Base-by-base conservation (phyloP, 2,113 vertebrate species). In the Rhabdomys dilectus region DNA sequence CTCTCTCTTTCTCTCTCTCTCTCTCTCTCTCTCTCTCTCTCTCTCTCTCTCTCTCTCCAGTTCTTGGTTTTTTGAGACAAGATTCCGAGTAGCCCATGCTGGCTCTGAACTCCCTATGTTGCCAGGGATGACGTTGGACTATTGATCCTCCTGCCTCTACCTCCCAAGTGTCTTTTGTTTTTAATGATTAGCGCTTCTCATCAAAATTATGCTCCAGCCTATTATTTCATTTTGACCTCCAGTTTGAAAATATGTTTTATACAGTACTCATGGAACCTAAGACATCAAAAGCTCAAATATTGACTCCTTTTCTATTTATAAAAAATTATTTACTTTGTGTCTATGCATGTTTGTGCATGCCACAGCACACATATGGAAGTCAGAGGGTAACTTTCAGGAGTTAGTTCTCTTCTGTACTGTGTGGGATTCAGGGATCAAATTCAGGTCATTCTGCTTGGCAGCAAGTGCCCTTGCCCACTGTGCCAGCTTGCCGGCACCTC, bases 131-230 rank as follows among this genome's bases (percentile, higher is more conserved):
- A 42, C 68, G 24, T 12, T 73, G 68, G 56, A 89, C 26, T 58
- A 42, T 3, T 22, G 31, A 88, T 39, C 24, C 51, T 42, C 68
- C 51, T 89, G 51, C 87, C n/a, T 75, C 51, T 21, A 24, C n/a
- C n/a, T 70, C 15, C 36, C 36, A 75, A 22, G 21, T 42, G 26
- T 53, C 64, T 73, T 88, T 73, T 73, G 42, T 84, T 97, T 92
- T 80, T 31, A 96, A 77, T 78, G 7, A 36, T 93, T 10, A 77
- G 66, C 15, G 93, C 76, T 84, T 94, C 29, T 62, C 58, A 77
- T 70, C 29, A 95, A 76, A 95, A 90, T 88, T 80, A 93, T 81
- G 85, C 90, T 53, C 92, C 66, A 88, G 76, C 3, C 26, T 73
- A 66, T 89, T 66, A n/a, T 15, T 56, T 34, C 48, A n/a, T 19